Base-by-base conservation (phyloP, 92 coral and sea anemone species). In the Zoanthus solanderi region DNA sequence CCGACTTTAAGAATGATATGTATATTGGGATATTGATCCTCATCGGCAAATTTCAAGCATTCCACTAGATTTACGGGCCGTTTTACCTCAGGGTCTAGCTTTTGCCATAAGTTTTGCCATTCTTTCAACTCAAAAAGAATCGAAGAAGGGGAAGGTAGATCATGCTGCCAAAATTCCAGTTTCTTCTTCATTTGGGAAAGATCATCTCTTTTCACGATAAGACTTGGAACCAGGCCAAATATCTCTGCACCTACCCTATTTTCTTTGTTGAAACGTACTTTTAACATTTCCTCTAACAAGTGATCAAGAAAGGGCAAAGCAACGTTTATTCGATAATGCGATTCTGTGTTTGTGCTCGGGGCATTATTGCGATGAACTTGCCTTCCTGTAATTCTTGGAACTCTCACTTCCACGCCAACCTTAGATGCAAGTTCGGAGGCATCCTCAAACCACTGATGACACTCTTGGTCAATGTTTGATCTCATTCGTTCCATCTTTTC, bases 401-500 rank as follows among this genome's bases (percentile, higher is more conserved):
- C 46, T 72, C 88, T 87, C 32, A 89, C 81, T 78, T 84, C 85
- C 72, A 90, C 66, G 57, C 92, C 92, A 90, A 86, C 81, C 86
- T 72, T 73, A 63, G 29, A 66, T 76, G 92, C 75, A 90, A 90
- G 92, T 86, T 86, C 68, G 37, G 86, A 87, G 71, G 90, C 90
- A 87, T 90, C 87, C 81, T 53, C 76, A 72, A 78, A 90, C 86
- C 86, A 75, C 79, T 63, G 46, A 78, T 85, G 89, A 78, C 85
- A 89, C 42, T 90, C 73, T 48, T 83, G 71, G 75, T 90, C 87
- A 90, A 90, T 79, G 84, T 90, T 85, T 42, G 83, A 60, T 68
- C 77, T 85, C 83, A 90, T 71, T 50, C 54, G 54, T 50, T 10
- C 54, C 54, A 50, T 50, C 54, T 50, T 50, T 50, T 50, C 54